Percentiles rank a stretch among this genome's conserved stretches.
phyloP scores from a whole-genome alignment of 2,888 invertebrate genomes.

The Chrysodeixis includens region DNA sequence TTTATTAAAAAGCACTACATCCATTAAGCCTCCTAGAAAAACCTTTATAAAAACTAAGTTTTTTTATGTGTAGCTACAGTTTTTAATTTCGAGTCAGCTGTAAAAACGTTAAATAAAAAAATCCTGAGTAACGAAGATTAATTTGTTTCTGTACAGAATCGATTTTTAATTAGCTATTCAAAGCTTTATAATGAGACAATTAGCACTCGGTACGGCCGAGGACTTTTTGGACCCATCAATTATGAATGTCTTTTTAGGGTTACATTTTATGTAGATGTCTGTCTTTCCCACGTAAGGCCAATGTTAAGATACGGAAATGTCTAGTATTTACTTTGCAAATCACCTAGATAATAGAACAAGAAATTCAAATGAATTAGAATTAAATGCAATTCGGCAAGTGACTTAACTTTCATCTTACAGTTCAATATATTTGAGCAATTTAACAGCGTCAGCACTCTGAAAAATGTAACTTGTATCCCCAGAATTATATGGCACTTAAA shows the following conservation, averaged over 20 bases:
- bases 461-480: too few species aligned
- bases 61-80: constrained; percentile 28
- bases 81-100: constrained; percentile 17
- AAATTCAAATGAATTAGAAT: too few species aligned
- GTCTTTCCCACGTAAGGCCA: too few species aligned
- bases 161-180: constrained; percentile 70
- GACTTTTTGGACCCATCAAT: constrained; percentile 21
- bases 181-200: constrained; percentile 40
- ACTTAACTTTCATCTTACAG: too few species aligned
- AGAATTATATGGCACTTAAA: too few species aligned
- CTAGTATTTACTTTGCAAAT: too few species aligned
- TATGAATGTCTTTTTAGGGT: not conserved
- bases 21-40: constrained; percentile 5
- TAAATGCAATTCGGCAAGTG: too few species aligned
- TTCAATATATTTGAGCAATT: too few species aligned
- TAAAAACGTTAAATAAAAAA: constrained; percentile 53
- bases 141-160: constrained; percentile 67
- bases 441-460: too few species aligned
- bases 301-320: too few species aligned
- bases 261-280: constrained; percentile 3
- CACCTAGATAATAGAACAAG: too few species aligned
- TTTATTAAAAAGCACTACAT: too few species aligned
- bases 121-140: constrained; percentile 68
- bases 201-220: constrained; percentile 20
- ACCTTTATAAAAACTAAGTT: constrained; percentile 13